phyloP scores from a whole-genome alignment of 2,797 vertebrate species.

The Peromyscus aztecus region DNA sequence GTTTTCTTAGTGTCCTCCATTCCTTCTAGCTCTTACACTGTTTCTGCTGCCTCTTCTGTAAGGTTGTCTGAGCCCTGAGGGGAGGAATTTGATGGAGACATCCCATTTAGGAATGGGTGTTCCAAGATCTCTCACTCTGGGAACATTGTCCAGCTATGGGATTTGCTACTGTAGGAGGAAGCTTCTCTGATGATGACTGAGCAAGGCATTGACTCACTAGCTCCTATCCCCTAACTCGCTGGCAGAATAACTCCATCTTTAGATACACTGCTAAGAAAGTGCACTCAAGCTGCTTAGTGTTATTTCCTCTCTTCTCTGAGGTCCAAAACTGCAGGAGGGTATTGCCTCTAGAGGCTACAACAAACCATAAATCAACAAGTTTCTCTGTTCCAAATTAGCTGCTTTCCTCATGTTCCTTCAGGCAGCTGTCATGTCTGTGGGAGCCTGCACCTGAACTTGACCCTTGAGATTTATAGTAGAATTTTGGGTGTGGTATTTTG shows the following conservation, averaged over 20 bases:
- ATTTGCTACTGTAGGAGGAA: not conserved
- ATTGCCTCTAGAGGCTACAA: slow-evolving; percentile 71
- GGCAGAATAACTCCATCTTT: not conserved
- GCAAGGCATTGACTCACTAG: not conserved
- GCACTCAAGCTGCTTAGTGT: not conserved
- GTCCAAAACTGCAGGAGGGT: not conserved
- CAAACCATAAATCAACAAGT: slow-evolving; percentile 30
- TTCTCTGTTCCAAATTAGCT: not conserved
- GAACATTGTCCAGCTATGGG: not conserved
- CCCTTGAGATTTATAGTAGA: not conserved
- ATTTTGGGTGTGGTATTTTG: not conserved
- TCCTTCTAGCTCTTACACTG: not conserved
- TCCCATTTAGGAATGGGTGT: not conserved
- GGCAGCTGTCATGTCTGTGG: not conserved
- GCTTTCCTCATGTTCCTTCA: not conserved
- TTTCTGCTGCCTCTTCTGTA: not conserved
- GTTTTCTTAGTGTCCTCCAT: not conserved
- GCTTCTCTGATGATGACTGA: not conserved
- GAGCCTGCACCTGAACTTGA: not conserved
- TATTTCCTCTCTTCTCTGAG: not conserved
- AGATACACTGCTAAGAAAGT: slow-evolving; percentile 23
- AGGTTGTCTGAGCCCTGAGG: not conserved
- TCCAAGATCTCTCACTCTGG: not conserved
- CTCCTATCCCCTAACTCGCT: not conserved
- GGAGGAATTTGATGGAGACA: not conserved